Evolutionary conservation across 2,113 vertebrate species (phyloP).

Genomic region (Bubalus kerabau): DNA sequence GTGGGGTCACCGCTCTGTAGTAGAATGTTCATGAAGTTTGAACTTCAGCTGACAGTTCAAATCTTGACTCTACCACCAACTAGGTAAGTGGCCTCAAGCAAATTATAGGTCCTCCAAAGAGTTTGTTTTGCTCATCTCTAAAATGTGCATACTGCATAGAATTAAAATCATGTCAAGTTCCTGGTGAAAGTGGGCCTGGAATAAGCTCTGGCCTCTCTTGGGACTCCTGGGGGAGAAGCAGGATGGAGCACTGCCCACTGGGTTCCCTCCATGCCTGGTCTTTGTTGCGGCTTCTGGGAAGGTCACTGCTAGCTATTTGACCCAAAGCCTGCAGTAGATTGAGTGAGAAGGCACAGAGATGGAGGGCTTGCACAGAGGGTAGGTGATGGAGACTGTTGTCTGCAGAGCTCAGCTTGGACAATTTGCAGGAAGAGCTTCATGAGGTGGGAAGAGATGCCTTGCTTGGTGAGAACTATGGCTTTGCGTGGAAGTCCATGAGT

Average conservation of each 20-base stretch:
- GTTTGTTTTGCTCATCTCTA: neutral
- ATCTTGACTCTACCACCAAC: neutral
- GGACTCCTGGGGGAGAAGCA: neutral
- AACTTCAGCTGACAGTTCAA: neutral
- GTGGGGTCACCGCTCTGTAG: neutral
- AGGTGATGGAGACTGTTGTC: neutral
- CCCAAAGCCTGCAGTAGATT: neutral
- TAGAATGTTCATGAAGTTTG: neutral
- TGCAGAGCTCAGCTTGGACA: neutral
- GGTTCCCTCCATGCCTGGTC: neutral
- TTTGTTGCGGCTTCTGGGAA: neutral
- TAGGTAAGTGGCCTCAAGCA: neutral
- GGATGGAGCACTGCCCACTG: neutral
- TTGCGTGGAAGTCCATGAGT: rapidly evolving
- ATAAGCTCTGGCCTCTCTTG: neutral
- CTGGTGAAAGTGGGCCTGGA: neutral
- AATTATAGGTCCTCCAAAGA: neutral
- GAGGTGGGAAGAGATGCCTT: no score
- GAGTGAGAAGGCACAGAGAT: no score
- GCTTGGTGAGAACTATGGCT: neutral
- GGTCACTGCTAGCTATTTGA: neutral
- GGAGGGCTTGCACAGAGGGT: neutral
- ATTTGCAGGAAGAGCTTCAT: neutral
- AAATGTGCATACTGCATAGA: neutral
- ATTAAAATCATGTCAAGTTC: neutral